phyloP scores from a whole-genome alignment of 2,113 vertebrate genomes.

The Pterophyllum scalare region DNA sequence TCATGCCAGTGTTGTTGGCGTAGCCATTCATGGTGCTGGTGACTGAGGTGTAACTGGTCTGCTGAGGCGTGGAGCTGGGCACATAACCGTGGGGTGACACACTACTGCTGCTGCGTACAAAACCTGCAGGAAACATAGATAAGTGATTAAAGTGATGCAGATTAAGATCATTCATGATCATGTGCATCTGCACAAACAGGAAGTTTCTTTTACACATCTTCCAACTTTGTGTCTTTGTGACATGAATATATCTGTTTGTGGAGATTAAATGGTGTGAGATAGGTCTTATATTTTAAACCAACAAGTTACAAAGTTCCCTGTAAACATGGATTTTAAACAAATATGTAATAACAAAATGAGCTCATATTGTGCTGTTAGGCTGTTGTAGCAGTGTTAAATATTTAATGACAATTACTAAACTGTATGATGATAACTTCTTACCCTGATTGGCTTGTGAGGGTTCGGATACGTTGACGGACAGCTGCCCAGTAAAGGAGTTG shows the following conservation, averaged over 20 bases:
- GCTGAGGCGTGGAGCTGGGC: slow-evolving; percentile 97
- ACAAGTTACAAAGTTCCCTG: not conserved
- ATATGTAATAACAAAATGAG: not conserved
- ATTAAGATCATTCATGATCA: not conserved
- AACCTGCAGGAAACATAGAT: slow-evolving; percentile 80
- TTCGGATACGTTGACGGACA: slow-evolving; percentile 96
- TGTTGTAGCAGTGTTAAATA: not conserved
- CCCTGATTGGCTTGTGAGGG: slow-evolving; percentile 94
- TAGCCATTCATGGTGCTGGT: slow-evolving; percentile 99
- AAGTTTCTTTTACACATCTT: not conserved
- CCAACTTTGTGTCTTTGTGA: not conserved
- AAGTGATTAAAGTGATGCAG: not conserved
- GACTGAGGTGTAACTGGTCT: slow-evolving; percentile 95
- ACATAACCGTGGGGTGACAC: slow-evolving; percentile 97
- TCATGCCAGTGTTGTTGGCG: slow-evolving; percentile 92
- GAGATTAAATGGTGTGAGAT: not conserved
- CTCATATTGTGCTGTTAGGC: not conserved
- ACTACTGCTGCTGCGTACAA: slow-evolving; percentile 96
- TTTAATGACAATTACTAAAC: not conserved
- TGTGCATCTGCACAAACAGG: not conserved
- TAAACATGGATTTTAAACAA: not conserved
- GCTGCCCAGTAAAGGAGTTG: slow-evolving; percentile 96
- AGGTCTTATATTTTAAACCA: not conserved
- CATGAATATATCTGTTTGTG: not conserved
- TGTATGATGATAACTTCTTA: slow-evolving; percentile 65